Percentiles rank a stretch among this genome's conserved stretches.
phyloP scores from a whole-genome alignment of 1,140 invertebrate species.

The Lasaia peninsularis region DNA sequence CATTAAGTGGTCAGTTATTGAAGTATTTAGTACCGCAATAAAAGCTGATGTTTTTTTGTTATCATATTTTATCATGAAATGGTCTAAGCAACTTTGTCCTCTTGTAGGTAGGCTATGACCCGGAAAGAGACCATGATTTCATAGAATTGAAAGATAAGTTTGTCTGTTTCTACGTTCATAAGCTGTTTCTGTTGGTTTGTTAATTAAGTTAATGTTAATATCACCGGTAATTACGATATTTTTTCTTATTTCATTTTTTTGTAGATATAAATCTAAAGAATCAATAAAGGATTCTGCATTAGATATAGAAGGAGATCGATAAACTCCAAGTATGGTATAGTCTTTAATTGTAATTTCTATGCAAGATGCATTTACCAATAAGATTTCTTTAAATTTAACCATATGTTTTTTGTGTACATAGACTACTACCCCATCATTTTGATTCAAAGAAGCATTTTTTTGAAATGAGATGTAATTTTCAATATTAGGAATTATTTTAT shows the following conservation, averaged over 20 bases:
- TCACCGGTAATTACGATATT: neutral
- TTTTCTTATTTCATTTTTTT: neutral
- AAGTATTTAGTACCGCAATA: neutral
- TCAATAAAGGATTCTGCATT: neutral
- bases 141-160: neutral
- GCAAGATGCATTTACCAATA: neutral
- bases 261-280: neutral
- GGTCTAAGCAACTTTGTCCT: too few species aligned
- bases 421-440: neutral
- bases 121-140: too few species aligned
- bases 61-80: too few species aligned
- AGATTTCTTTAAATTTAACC: neutral
- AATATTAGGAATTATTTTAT: slow-evolving; percentile 13
- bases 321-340: neutral
- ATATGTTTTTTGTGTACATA: neutral
- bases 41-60: neutral
- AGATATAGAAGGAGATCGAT: neutral
- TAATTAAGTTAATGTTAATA: neutral
- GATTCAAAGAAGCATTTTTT: slow-evolving; percentile 6
- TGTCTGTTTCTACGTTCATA: neutral
- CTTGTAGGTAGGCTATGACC: neutral
- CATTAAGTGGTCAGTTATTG: neutral
- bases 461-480: slow-evolving; percentile 4
- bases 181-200: neutral
- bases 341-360: neutral